Evolutionary conservation across 2,888 invertebrate genomes (phyloP).

Genomic region (Erpobdella octoculata): DNA sequence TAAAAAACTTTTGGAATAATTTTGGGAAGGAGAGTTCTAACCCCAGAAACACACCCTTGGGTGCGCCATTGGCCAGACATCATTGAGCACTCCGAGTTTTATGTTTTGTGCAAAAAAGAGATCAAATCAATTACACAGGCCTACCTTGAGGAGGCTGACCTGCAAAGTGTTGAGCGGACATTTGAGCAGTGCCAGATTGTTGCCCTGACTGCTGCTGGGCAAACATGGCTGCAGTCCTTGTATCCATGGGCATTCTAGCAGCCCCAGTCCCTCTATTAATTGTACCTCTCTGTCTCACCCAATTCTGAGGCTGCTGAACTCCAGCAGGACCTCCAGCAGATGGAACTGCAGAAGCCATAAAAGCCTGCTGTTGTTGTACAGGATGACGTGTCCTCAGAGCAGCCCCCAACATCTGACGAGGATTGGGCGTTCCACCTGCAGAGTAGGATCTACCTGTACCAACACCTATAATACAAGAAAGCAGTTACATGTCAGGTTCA

Average conservation of each 20-base stretch:
- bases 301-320: not conserved
- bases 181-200: conserved; percentile 1
- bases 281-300: not conserved
- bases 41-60: no score
- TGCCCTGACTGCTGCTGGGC: not conserved
- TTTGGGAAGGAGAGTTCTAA: no score
- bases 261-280: conserved; percentile 1
- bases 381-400: conserved; percentile 22
- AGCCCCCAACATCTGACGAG: conserved; percentile 25
- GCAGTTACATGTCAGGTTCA: no score
- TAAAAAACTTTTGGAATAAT: no score
- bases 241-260: not conserved
- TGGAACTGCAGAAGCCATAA: not conserved
- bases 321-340: not conserved
- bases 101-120: no score
- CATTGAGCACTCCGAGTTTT: no score
- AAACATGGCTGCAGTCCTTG: not conserved
- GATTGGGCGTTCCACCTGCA: not conserved
- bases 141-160: conserved; percentile 14
- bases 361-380: not conserved
- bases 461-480: no score
- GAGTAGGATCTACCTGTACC: conserved; percentile 1
- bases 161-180: conserved; percentile 12
- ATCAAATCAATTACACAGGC: not conserved
- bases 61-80: no score